Percentiles rank a stretch among this genome's conserved stretches.
phyloP scores from a whole-genome alignment of 2,888 invertebrate genomes.

The Boloria euphrosyne region DNA sequence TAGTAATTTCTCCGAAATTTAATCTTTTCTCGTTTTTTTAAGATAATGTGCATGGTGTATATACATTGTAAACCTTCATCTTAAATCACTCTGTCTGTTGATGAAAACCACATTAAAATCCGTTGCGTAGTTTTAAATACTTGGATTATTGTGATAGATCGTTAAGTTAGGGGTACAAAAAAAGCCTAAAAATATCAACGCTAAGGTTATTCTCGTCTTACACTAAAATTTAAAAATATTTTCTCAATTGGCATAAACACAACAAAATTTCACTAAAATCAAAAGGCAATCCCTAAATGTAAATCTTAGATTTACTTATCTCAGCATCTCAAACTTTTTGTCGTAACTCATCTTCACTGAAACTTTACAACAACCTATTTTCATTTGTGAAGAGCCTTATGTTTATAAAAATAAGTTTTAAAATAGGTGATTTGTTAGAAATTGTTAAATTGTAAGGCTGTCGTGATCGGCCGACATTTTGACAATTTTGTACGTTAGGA shows the following conservation, averaged over 20 bases:
- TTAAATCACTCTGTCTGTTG: too few relatives aligned
- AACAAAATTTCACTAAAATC: constrained; percentile 23
- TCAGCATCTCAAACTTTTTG: constrained; percentile 65
- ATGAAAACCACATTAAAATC: too few relatives aligned
- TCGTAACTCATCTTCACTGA: constrained; percentile 45
- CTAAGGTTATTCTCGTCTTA: neutral
- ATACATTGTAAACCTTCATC: too few relatives aligned
- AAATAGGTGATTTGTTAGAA: constrained; percentile 6
- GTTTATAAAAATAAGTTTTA: constrained; percentile 18
- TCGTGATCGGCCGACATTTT: constrained; percentile 75
- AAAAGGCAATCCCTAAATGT: constrained; percentile 26
- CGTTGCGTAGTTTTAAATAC: too few relatives aligned
- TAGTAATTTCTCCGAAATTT: too few relatives aligned
- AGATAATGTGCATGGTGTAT: too few relatives aligned
- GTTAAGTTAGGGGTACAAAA: too few relatives aligned
- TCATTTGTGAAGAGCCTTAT: constrained; percentile 33
- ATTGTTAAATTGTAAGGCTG: constrained; percentile 46
- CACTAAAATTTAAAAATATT: neutral
- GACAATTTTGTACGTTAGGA: constrained; percentile 71
- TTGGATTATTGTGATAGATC: too few relatives aligned
- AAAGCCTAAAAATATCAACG: too few relatives aligned
- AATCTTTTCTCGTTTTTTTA: too few relatives aligned
- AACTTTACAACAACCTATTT: neutral
- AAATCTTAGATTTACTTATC: constrained; percentile 56
- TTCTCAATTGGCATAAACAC: constrained; percentile 14